Conservation (phyloP, 2,797 vertebrate species). For the Chaetodon trifasciatus region DNA sequence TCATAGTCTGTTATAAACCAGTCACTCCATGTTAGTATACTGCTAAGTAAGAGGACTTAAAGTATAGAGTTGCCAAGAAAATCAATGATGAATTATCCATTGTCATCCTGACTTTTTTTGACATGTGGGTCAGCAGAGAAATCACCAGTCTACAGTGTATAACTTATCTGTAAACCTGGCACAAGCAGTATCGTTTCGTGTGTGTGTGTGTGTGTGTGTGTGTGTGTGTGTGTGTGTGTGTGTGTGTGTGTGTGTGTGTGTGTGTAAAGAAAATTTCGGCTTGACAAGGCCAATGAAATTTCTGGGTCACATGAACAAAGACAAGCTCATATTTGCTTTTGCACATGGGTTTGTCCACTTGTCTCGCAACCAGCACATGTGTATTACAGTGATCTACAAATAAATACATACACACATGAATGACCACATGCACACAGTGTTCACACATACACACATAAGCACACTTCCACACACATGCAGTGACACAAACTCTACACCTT, state of each 20-base stretch:
- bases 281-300: constrained; percentile 16
- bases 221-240: background rate
- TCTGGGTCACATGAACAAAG: constrained; percentile 45
- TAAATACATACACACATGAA: constrained; percentile 40
- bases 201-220: constrained; percentile 4
- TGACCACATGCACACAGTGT: constrained; percentile 17
- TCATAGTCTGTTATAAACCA: background rate
- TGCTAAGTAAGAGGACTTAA: background rate
- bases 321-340: constrained; percentile 47
- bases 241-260: constrained; percentile 4
- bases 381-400: constrained; percentile 47
- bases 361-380: constrained; percentile 33
- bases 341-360: constrained; percentile 28
- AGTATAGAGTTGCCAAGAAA: background rate
- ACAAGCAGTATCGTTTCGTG: constrained; percentile 22
- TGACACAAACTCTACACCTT: constrained; percentile 43
- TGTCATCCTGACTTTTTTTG: constrained; percentile 18
- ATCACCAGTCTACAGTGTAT: constrained; percentile 3
- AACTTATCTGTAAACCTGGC: constrained; percentile 33
- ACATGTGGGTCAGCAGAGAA: constrained; percentile 21
- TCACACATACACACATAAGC: constrained; percentile 25
- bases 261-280: constrained; percentile 19
- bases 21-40: background rate
- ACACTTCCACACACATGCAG: constrained; percentile 26
- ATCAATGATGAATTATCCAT: background rate